A percentile compares a stretch with the other conserved stretches of the same genome.
Evolutionary conservation across 2,888 invertebrate species (phyloP).

Genomic region (Rhamnusium bicolor): DNA sequence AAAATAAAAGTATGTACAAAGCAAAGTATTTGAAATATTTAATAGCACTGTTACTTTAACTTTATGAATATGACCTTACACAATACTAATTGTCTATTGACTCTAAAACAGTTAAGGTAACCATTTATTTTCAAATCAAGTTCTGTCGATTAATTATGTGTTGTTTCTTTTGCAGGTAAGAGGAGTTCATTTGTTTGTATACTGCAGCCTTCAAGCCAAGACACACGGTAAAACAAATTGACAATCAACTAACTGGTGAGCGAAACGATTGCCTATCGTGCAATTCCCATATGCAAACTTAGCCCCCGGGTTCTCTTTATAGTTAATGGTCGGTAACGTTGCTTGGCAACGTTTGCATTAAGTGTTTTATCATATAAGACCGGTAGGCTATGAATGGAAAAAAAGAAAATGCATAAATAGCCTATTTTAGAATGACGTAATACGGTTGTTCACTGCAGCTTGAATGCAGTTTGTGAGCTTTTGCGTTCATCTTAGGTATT

Average conservation of each 20-base stretch:
- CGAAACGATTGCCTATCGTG: constrained; percentile 1
- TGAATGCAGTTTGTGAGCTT: neutral
- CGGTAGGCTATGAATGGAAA: neutral
- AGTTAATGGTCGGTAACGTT: constrained; percentile 15
- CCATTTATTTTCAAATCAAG: constrained; percentile 1
- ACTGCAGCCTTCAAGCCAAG: neutral
- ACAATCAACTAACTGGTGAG: constrained; percentile 18
- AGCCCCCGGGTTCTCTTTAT: neutral
- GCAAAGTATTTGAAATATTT: neutral
- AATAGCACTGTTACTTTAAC: neutral
- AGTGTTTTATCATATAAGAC: neutral
- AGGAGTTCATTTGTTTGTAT: constrained; percentile 1
- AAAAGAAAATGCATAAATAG: constrained; percentile 15
- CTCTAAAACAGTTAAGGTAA: neutral
- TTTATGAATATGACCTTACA: neutral
- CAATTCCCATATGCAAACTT: constrained; percentile 3
- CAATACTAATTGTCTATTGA: neutral
- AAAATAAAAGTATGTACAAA: no score
- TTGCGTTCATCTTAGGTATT: neutral
- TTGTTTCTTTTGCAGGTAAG: constrained; percentile 27
- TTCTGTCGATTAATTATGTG: neutral
- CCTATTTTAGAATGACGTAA: neutral
- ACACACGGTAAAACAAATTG: constrained; percentile 1
- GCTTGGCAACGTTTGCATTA: neutral
- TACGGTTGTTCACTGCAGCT: neutral